Percentiles rank a stretch among this genome's conserved stretches.
These are phyloP conservation scores for Columba janthina DNA, from an alignment of 2,113 vertebrate genomes.

Conservation along the genomic window DNA sequence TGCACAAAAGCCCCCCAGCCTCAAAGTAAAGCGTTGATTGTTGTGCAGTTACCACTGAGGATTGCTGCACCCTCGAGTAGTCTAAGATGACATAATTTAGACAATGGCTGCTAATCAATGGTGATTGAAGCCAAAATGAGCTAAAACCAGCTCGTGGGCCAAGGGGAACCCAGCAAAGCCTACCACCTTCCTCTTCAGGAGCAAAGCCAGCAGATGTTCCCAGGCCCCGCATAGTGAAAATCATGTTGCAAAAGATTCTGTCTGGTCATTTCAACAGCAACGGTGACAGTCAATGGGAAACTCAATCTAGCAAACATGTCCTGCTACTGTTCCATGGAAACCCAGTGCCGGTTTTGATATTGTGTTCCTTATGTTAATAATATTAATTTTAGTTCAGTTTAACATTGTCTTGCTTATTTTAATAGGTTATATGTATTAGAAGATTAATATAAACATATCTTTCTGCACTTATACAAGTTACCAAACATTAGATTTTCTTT, in stretches of 20 bases:
- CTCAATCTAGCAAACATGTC: neutral
- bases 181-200: too few relatives aligned
- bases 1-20: neutral
- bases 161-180: neutral
- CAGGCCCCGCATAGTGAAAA: fast-evolving
- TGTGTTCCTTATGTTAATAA: neutral
- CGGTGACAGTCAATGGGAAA: neutral
- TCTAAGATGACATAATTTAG: neutral
- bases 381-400: neutral
- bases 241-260: fast-evolving
- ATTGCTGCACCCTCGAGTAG: neutral
- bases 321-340: neutral
- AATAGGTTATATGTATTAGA: neutral
- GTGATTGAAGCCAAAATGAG: neutral
- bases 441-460: neutral
- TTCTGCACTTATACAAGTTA: neutral
- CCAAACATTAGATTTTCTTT: neutral
- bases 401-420: neutral
- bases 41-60: neutral
- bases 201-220: neutral
- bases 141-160: neutral
- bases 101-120: fast-evolving
- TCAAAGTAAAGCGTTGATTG: too few relatives aligned
- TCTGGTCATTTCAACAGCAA: neutral
- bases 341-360: neutral